Percentiles rank a stretch among this genome's conserved stretches.
Evolutionary conservation across 2,797 vertebrate species (phyloP).

Genomic region (Cryptoprocta ferox): DNA sequence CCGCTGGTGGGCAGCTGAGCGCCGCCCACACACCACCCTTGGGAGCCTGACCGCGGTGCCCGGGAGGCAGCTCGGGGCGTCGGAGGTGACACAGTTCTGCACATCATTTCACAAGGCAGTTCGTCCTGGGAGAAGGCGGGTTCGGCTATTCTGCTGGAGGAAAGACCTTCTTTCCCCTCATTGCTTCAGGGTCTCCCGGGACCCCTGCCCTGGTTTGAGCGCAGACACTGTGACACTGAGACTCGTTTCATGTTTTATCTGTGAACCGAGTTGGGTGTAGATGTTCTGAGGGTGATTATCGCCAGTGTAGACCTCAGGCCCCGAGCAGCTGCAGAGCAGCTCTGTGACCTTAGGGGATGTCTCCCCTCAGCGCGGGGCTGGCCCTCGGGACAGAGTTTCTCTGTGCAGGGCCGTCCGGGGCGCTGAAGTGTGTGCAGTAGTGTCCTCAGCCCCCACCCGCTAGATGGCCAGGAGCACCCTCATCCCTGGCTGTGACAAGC

Average conservation of each 20-base stretch:
- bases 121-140: no score
- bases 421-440: not conserved
- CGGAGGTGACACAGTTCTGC: no score
- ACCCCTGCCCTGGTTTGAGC: not conserved
- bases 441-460: not conserved
- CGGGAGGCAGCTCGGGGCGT: not conserved
- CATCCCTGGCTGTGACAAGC: accelerated
- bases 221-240: accelerated
- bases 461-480: not conserved
- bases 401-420: not conserved
- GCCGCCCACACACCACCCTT: accelerated
- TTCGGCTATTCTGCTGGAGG: not conserved
- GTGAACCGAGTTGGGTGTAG: not conserved
- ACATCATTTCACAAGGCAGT: no score
- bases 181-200: not conserved
- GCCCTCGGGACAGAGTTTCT: not conserved
- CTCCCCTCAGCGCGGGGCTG: not conserved
- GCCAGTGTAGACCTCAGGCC: accelerated
- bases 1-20: no score
- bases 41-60: not conserved
- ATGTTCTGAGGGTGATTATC: accelerated
- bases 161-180: no score
- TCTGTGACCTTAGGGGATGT: not conserved
- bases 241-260: not conserved
- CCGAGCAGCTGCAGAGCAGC: no score